Evolutionary conservation across 2,888 invertebrate genomes (phyloP).

Genomic region (Pandemis corylana): DNA sequence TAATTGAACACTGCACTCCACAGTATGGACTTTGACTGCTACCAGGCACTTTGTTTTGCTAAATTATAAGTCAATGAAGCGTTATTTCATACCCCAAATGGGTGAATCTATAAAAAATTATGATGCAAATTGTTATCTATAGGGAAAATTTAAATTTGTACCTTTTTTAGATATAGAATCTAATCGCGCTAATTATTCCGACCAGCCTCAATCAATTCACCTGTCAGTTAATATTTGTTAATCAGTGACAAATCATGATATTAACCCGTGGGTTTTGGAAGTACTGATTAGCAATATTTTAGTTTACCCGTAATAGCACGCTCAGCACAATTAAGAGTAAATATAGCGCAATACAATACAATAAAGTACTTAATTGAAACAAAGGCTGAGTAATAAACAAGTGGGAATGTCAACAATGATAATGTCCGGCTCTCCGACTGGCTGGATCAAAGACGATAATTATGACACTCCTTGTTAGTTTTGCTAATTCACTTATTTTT

Average conservation of each 20-base stretch:
- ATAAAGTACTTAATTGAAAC: constrained; percentile 40
- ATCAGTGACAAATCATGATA: constrained; percentile 31
- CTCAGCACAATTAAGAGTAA: background rate
- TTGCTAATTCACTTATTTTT: background rate
- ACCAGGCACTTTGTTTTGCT: background rate
- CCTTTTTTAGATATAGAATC: constrained; percentile 24
- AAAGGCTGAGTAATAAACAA: constrained; percentile 42
- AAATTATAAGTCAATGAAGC: background rate
- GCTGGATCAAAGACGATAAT: too few species aligned
- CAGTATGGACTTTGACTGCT: constrained; percentile 12
- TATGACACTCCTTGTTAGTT: background rate
- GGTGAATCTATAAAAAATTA: background rate
- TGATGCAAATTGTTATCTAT: constrained; percentile 16
- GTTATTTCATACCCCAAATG: background rate
- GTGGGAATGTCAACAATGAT: background rate
- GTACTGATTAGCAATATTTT: constrained; percentile 22
- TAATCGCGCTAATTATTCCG: constrained; percentile 27
- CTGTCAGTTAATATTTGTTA: constrained; percentile 29
- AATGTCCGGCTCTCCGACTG: too few species aligned
- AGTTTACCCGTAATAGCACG: constrained; percentile 1
- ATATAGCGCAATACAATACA: background rate
- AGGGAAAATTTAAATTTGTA: constrained; percentile 1
- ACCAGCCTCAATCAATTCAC: constrained; percentile 40
- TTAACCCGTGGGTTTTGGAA: constrained; percentile 21
- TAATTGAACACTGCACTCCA: background rate